Base-by-base conservation (phyloP, 2,888 invertebrate genomes). In the Callinectes sapidus region DNA sequence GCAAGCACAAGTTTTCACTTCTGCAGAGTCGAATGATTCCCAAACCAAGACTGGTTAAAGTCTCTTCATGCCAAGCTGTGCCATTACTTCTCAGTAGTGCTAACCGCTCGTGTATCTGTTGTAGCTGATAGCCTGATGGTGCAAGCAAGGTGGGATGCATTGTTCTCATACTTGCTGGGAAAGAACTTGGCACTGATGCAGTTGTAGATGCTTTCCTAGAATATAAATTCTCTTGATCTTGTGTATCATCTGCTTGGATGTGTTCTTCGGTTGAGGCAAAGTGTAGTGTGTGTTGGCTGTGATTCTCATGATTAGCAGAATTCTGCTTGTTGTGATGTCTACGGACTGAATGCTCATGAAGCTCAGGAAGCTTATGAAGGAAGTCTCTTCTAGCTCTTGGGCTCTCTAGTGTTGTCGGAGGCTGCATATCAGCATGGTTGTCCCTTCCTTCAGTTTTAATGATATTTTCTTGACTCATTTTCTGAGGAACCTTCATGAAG, bases 341-440 rank as follows among this genome's bases (percentile, higher is more conserved):
- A 92, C 48, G 88, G 55, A n/a, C 71, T 94, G 32, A 90, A 92
- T 91, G 93, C 28, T 92, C 93, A 81, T 94, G 92, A 8, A 35
- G 32, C 23, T 92, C 85, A 23, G 54, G 16, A 77, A 81, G 28
- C 23, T 87, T 88, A 32, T 90, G 66, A n/a, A 54, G 32, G 87
- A 81, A 85, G 16, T 88, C 88, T 88, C 90, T 88, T 81, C 90
- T 90, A 18, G 81, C 85, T 61, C 92, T 66, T 81, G 90, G 88
- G 61, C 90, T 92, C 39, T 90, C 92, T 6, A 81, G 32, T 55
- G 90, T 90, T 88, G 92, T 90, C 28, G 88, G 81, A 8, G 88
- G 61, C 10, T 90, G 81, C 3, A 61, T 8, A 66, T 66, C 54
- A 16, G 88, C 48, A 54, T 71, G 35, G 54, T 81, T 87, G 10